Base-by-base conservation (phyloP, 2,888 invertebrate species). In the Nomada flava region DNA sequence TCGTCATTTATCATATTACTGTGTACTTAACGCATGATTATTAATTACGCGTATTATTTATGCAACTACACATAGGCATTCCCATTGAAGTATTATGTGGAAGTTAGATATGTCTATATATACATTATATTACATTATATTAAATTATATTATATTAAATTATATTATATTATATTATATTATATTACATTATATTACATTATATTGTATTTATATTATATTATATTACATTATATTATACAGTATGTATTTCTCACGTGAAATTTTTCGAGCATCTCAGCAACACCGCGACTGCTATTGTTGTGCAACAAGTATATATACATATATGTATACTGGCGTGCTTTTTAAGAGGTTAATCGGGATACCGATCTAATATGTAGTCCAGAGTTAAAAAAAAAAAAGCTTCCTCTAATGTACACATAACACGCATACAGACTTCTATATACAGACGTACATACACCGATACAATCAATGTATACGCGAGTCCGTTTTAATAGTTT, bases 341-440 rank as follows among this genome's bases (percentile, higher is more conserved):
- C 83, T 82, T 83, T 83, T 86, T 86, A 86, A 81, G 78, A 71
- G 75, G 76, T 86, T 81, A 86, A 86, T 86, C 86, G 87, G 84
- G 59, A 77, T 86, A 86, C 76, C 86, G 81, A 84, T 78, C 70
- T 78, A 73, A 65, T 82, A 68, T 53, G 60, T 64, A 70, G 68
- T 67, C 71, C 76, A 63, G 67, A 81, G 71, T 79, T 36, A 67
- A 65, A 63, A 76, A 67, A 76, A 67, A 60, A 68, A 62, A 76
- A 72, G 82, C 82, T 81, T 76, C 82, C 81, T 76, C 71, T 62
- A 53, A 53, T 36, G 65, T 47, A 52, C 53, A 67, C 29, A 63
- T 10, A n/a, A 55, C 23, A 55, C 55, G 55, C 23, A 55, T 20
- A 57, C 57, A 47, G 47, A 47, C 13, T 13, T 20, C 13, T 23